Evolutionary conservation across 2,113 vertebrate species (phyloP).

Genomic region (Catharus fuscescens): DNA sequence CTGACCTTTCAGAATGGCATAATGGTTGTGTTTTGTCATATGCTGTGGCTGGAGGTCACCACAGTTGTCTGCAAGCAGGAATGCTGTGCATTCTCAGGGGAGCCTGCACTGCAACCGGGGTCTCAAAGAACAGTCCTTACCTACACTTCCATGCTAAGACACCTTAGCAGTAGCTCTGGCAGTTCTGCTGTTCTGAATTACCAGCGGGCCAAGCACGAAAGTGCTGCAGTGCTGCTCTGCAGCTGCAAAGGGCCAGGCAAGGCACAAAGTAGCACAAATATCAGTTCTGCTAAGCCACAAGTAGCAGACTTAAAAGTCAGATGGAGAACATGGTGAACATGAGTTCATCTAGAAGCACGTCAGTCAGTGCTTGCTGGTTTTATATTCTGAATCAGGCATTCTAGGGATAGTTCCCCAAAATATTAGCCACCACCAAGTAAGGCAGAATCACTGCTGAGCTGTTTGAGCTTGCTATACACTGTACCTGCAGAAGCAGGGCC

Average conservation of each 20-base stretch:
- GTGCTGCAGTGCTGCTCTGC: accelerated
- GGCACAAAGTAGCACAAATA: neutral
- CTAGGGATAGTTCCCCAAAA: neutral
- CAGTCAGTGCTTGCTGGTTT: accelerated
- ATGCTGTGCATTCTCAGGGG: neutral
- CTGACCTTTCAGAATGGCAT: neutral
- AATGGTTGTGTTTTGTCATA: too few relatives aligned
- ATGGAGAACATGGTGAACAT: accelerated
- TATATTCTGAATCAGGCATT: neutral
- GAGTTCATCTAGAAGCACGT: neutral
- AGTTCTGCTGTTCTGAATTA: neutral
- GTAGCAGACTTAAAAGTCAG: neutral
- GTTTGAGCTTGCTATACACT: neutral
- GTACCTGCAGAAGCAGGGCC: accelerated
- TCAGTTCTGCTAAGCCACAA: neutral
- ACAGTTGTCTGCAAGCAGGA: neutral
- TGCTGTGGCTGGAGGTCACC: neutral
- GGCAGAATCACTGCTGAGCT: neutral
- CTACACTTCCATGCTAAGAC: neutral
- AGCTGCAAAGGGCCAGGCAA: neutral
- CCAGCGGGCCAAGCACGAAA: neutral
- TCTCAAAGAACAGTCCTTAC: neutral
- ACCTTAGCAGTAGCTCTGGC: neutral
- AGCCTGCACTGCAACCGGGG: neutral
- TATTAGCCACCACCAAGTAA: neutral